Base-by-base conservation (phyloP, 2,113 vertebrate species). In the Nesogale talazaci region DNA sequence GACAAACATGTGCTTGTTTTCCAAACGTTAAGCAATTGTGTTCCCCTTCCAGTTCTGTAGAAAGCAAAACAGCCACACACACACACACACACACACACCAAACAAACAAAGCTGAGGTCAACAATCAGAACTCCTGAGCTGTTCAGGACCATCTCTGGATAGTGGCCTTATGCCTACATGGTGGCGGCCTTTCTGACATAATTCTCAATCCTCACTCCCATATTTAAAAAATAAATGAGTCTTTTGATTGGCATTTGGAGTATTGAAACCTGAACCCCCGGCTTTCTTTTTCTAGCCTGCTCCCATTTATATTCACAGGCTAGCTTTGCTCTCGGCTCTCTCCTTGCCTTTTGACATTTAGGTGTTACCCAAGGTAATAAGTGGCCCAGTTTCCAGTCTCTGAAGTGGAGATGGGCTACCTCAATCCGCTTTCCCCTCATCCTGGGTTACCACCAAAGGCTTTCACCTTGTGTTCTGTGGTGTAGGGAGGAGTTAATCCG, bases 161-260 rank as follows among this genome's bases (percentile, higher is more conserved):
- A 46, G 42, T 46, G 42, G 42, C 42, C 83, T 96, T 94, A 82
- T 95, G 93, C 76, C 65, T 77, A 80, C 90, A 90, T 90, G 94
- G 72, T 36, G 6, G 89, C 29, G 6, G 89, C 29, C 88, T 95
- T 96, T 95, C 93, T 79, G 89, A 94, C 8, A 27, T 86, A 92
- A 87, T 86, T 77, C 93, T 89, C 70, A 83, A 82, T 29, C 83
- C 89, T 96, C 95, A 89, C 92, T 91, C 94, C 95, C 93, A 91
- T 96, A 95, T 95, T 96, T 96, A 95, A 96, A 96, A 96, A 96
- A 94, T 96, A 94, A 96, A 94, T 97, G 95, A 96, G 95, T 85
- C 93, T 94, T 97, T 96, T 96, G 95, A 97, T 96, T 96, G 96
- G 95, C 96, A 97, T 95, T 96, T 96, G 93, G 91, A 97, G 95